phyloP scores from a whole-genome alignment of 2,888 invertebrate genomes.

The Tortricodes alternella region DNA sequence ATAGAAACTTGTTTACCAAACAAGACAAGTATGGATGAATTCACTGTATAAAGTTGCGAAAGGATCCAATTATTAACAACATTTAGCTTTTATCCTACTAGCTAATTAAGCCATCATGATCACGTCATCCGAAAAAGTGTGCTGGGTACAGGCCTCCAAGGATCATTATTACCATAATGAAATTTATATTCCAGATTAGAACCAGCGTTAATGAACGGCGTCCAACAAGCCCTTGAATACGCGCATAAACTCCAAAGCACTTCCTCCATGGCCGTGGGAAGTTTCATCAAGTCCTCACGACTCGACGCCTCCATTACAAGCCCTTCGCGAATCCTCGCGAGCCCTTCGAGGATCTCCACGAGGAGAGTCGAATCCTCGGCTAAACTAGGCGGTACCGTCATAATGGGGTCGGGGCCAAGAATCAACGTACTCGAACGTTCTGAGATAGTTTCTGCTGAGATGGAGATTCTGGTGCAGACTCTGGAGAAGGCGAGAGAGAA shows the following conservation, averaged over 20 bases:
- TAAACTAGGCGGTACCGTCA: conserved; percentile 57
- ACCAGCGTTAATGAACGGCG: conserved; percentile 69
- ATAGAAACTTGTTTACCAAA: too few relatives aligned
- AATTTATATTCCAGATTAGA: conserved; percentile 52
- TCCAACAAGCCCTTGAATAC: conserved; percentile 69
- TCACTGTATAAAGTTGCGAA: too few relatives aligned
- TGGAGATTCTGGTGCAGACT: conserved; percentile 64
- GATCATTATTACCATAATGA: background rate
- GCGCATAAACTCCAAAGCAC: conserved; percentile 56
- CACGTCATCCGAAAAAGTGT: too few relatives aligned
- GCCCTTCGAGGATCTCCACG: conserved; percentile 53
- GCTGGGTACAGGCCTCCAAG: too few relatives aligned
- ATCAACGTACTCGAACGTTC: conserved; percentile 79
- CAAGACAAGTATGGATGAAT: too few relatives aligned
- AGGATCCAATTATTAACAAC: too few relatives aligned
- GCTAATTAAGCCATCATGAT: too few relatives aligned
- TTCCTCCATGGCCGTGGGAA: conserved; percentile 51
- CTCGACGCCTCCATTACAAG: conserved; percentile 45
- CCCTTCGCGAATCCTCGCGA: conserved; percentile 29
- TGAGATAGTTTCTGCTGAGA: conserved; percentile 75
- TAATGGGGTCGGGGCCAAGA: conserved; percentile 61
- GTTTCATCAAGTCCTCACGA: conserved; percentile 59
- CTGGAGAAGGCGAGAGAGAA: conserved; percentile 54
- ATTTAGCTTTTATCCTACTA: too few relatives aligned
- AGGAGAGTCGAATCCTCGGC: conserved; percentile 63